Base-by-base conservation (phyloP, 2,113 vertebrate species). In the Salvelinus fontinalis region DNA sequence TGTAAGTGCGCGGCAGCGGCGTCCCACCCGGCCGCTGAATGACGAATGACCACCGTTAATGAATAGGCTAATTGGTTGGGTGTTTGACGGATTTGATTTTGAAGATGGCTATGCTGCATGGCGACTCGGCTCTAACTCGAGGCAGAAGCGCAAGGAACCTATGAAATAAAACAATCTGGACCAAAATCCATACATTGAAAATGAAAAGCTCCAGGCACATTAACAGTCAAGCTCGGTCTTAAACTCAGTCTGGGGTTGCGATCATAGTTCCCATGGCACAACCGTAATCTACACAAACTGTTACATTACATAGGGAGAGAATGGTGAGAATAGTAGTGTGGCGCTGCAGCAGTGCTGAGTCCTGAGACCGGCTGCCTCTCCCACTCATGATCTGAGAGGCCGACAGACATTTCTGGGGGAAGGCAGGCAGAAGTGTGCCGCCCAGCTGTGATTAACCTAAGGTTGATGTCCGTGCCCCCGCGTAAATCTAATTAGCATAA, bases 371-470 rank as follows among this genome's bases (percentile, higher is more conserved):
- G 44, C 48, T 27, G 73, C 75, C 74, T 76, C 81, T 81, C 76
- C 79, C 78, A 81, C 71, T 57, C 82, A 62, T 69, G 75, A 87
- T 87, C 79, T 22, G 57, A 67, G 81, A 83, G 79, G 77, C 71
- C 81, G 80, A 85, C 70, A 72, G 86, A 78, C 57, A 80, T 89
- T 87, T 90, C 72, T 18, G 54, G 54, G 59, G 18, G 59, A 54
- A 54, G 31, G 31, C 70, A 72, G 86, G 76, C 60, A 12, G 9
- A 57, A 72, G 62, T 67, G 73, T 74, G 77, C 70, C 77, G 79
- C 74, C 88, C 86, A 86, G 86, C 88, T 91, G 91, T 87, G 82
- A 91, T 85, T 81, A 44, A 44, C 39, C 39, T 11, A 44, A 11
- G 8, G 39, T 44, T 44, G 9, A 44, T 44, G 39, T 44, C 39